phyloP scores from a whole-genome alignment of 2,113 vertebrate species.

The Theristicus caerulescens region DNA sequence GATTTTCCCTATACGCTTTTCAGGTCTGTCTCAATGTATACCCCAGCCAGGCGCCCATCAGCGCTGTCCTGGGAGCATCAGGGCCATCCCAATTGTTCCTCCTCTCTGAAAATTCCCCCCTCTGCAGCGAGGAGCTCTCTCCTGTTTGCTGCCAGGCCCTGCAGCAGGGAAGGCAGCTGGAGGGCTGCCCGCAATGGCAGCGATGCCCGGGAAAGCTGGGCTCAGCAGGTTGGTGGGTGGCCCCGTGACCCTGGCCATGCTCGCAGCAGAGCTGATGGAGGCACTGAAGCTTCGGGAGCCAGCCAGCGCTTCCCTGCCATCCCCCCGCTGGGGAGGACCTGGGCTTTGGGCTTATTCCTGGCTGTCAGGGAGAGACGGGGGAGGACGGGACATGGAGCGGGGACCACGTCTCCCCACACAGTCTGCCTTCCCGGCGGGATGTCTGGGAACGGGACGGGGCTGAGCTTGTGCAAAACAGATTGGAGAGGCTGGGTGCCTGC shows the following conservation, averaged over 20 bases:
- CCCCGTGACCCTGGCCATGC: not conserved
- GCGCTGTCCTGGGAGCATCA: accelerated
- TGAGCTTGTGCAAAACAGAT: not conserved
- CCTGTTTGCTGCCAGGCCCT: not conserved
- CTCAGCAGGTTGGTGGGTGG: constrained; percentile 36
- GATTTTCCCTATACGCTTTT: not conserved
- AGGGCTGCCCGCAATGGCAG: not conserved
- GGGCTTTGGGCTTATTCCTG: not conserved
- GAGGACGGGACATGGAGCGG: accelerated
- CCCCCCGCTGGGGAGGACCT: not conserved
- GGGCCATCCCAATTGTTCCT: not conserved
- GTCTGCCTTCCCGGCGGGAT: not conserved
- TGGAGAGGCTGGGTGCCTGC: not conserved
- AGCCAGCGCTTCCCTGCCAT: not conserved
- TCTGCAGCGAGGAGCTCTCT: not conserved
- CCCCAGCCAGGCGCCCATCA: not conserved
- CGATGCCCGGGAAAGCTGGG: not conserved
- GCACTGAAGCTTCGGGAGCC: constrained; percentile 36
- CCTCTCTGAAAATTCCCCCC: not conserved
- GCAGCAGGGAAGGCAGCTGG: not conserved
- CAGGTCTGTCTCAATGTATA: not conserved
- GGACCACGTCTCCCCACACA: accelerated
- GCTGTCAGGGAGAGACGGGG: not conserved
- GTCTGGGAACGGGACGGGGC: not conserved
- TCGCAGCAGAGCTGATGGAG: not conserved